Base-by-base conservation (phyloP, 2,888 invertebrate species). In the Amblyjoppa fuscipennis region DNA sequence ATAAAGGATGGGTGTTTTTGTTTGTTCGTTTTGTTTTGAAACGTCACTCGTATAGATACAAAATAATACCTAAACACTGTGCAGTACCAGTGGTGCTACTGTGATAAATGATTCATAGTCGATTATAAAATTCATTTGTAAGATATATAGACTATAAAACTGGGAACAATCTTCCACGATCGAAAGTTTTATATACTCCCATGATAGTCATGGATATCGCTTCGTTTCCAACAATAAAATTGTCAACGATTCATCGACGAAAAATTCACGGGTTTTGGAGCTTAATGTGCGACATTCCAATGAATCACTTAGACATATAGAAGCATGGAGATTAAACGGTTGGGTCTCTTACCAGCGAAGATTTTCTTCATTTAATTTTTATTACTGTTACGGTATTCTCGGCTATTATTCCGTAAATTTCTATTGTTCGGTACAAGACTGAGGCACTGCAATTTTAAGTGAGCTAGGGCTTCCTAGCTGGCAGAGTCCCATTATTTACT, bases 101-200 rank as follows among this genome's bases (percentile, higher is more conserved):
- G 83, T 83, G 85, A 86, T 86, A 64, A 83, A 81, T 70, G 56
- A 78, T 76, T 61, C 79, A 79, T 34, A 69, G 70, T 81, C 71
- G 84, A 81, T 74, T 66, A 73, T 82, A 34, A 77, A 78, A 77
- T 79, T 64, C n/a, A 86, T 86, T 77, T 84, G 74, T 83, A 79
- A 81, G 38, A 56, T 41, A 83, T 71, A 73, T 64, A 64, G 64
- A 64, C 16, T 64, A 64, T 64, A 34, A 85, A 85, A 81, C 71
- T 69, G 80, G 85, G 66, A 84, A 51, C 73, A 84, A 85, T 76
- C 73, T 82, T 82, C 76, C 71, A 77, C 64, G 64, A 80, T 64
- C 71, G 71, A 80, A 45, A 31, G 38, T 59, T 51, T 69, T 79
- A 56, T 82, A n/a, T 28, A 45, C 31, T 38, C 66, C n/a, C 28